Evolutionary conservation across 2,113 vertebrate species (phyloP).

Genomic region (Anarhynchus alexandrinus): DNA sequence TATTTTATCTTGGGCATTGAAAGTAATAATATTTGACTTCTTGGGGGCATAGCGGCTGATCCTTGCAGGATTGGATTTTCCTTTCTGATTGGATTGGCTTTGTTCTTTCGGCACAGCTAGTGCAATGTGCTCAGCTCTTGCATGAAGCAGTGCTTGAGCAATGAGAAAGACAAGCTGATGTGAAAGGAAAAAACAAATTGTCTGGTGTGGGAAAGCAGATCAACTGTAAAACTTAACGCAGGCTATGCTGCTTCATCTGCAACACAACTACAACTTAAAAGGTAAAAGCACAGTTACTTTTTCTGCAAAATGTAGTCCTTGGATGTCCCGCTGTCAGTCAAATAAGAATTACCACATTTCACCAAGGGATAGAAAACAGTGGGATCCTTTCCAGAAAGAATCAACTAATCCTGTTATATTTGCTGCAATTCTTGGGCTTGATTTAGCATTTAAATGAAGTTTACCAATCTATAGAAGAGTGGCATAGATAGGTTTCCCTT

Average conservation of each 20-base stretch:
- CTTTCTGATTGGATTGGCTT: not conserved
- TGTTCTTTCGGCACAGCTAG: not conserved
- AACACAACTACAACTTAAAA: not conserved
- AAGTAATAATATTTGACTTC: not conserved
- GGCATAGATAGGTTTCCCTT: not conserved
- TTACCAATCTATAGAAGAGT: not conserved
- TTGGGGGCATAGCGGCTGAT: not conserved
- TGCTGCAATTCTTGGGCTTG: not conserved
- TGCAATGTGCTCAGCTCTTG: not conserved
- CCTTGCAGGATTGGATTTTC: not conserved
- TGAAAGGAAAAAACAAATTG: not conserved
- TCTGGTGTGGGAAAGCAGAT: not conserved
- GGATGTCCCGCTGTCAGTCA: not conserved
- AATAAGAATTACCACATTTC: not conserved
- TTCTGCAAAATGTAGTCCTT: not conserved
- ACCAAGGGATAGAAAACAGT: not conserved
- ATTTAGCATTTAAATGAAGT: not conserved
- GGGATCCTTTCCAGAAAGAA: not conserved
- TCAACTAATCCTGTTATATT: not conserved
- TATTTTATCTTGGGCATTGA: not conserved
- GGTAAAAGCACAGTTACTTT: not conserved
- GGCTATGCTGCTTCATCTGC: not conserved
- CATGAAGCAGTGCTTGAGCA: not conserved
- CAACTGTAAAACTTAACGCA: accelerated
- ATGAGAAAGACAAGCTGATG: not conserved